Evolutionary conservation across 1,140 invertebrate species (phyloP), one percentile per base, ranked within the genome.

Genomic region (Ceratoteleas bidentatus): DNA sequence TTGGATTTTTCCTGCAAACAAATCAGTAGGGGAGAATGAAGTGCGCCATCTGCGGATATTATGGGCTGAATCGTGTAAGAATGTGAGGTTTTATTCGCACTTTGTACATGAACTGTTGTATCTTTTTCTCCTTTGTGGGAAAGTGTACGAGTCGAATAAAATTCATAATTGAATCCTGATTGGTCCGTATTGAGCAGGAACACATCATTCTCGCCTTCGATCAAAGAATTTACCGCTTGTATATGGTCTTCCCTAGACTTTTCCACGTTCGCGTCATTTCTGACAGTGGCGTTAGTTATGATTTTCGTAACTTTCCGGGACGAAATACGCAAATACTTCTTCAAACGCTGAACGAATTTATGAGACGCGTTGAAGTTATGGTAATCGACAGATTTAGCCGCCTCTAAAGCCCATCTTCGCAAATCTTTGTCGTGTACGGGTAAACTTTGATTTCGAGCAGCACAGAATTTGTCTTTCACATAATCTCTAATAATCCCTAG

Each of bases 1-100:
- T 66, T 66, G n/a, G 61, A 64, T 40, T 34, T 68, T 0, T 81
- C 78, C 57, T 81, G 78, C 9, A 75, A n/a, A 52, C 79, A 76
- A 49, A 81, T 52, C 14, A 76, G 50, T 47, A 76, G 52, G 10
- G 62, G 50, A 6, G 64, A 69, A 16, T 70, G 58, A 10, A 81
- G 47, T 64, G 54, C 65, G 34, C 79, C 79, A 13, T 64, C 11
- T 16, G 65, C 43, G 38, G 79, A 64, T 11, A 81, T 45, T 0
- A 45, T 38, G 10, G 66, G 60, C 53, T 76, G 64, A 10, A 69
- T 69, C 0, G 72, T 81, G 60, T 76, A 81, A 2, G 64, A 69
- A 45, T 81, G 72, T 10, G 79, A 70, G 10, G 38, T 54, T 32
- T 66, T 66, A 11, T 15, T 54, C 24, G 13, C 13, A 33, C 50